Conservation (phyloP, 2,113 vertebrate species). For the Acrocephalus kingi region DNA sequence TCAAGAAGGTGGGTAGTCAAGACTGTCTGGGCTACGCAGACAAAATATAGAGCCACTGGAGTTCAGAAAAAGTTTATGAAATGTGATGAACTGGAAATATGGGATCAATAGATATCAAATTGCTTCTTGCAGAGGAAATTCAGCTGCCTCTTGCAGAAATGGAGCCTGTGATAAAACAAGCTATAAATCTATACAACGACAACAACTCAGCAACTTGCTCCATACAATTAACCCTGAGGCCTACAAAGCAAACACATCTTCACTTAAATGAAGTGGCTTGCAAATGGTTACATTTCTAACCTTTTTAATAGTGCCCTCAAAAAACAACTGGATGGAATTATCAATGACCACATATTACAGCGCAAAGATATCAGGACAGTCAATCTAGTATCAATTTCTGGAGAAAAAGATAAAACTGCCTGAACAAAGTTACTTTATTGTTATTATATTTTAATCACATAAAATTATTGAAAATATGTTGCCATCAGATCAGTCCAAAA, state of each 20-base stretch:
- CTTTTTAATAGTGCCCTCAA: neutral
- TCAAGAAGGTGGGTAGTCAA: neutral
- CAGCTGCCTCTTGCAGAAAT: neutral
- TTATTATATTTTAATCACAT: neutral
- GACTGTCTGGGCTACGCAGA: neutral
- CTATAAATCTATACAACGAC: neutral
- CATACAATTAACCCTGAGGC: neutral
- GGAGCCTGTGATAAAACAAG: neutral
- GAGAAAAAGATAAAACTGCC: neutral
- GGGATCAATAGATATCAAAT: neutral
- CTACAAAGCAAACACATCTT: neutral
- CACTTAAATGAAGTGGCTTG: neutral
- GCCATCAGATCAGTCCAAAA: neutral
- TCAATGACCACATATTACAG: neutral
- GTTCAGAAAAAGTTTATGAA: neutral
- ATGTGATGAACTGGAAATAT: neutral
- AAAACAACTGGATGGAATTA: neutral
- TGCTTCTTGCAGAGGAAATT: neutral
- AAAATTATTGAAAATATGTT: neutral
- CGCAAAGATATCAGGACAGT: neutral
- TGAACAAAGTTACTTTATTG: neutral
- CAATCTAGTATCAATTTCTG: neutral
- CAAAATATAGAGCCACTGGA: neutral
- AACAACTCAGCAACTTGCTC: neutral
- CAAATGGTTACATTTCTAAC: neutral